Base-by-base conservation (phyloP, 2,888 invertebrate genomes). In the Galerucella calmariensis region DNA sequence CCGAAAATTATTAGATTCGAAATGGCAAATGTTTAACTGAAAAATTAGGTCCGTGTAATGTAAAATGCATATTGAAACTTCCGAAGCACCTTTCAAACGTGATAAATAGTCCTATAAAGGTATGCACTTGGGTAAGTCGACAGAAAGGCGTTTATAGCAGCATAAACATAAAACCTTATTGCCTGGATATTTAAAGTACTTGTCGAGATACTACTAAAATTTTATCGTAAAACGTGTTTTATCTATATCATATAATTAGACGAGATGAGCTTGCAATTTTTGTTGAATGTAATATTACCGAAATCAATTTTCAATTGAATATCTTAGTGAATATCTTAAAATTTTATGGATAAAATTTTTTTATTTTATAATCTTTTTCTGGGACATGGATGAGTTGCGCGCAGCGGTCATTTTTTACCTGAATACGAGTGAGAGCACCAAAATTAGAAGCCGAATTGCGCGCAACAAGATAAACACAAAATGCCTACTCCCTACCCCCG, bases 161-260 rank as follows among this genome's bases (percentile, higher is more conserved):
- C 63, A 65, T 65, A 65, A 65, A 65, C 46, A 65, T 65, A 48
- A 65, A 65, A 65, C 46, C 44, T 65, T 44, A 65, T 65, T 65
- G 44, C 63, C 11, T 20, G 41, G 63, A 41, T 44, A 48, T 65
- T 65, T 62, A 65, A 20, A 65, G 63, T 65, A 65, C 16, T 46
- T 65, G 63, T 41, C 41, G 44, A 46, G 63, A 65, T 65, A 44
- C 6, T 5, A 20, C 44, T 27, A 35, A 61, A 61, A 61, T n/a
- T 61, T 61, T 35, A 8, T 61, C 12, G 61, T 35, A 35, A 35
- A 61, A 61, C 61, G 61, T 61, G 61, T 61, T 56, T 10, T 9
- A 56, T 56, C 56, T 16, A 10, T 20, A 16, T 56, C 56, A 56
- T 10, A 10, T 8, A 20, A 56, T 56, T 20, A 56, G 20, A 10